A percentile compares a stretch with the other conserved stretches of the same genome.
Evolutionary conservation across 2,113 vertebrate species (phyloP).

Genomic region (Gallinago paraguaiae): DNA sequence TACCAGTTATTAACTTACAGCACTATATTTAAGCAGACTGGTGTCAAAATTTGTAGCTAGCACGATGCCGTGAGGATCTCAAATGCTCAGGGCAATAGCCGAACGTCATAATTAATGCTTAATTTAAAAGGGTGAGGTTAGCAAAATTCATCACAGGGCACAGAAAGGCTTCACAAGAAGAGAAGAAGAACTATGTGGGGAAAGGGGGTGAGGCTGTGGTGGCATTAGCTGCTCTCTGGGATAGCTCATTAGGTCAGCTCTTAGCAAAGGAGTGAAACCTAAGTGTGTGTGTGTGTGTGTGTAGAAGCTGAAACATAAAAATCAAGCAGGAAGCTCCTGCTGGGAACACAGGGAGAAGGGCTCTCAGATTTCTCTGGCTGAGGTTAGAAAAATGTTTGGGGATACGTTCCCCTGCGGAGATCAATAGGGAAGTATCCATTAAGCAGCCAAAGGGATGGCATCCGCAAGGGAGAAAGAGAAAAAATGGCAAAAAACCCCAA

Average conservation of each 20-base stretch:
- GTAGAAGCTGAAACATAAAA: slow-evolving; percentile 36
- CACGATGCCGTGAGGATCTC: neutral
- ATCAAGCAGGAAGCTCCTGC: slow-evolving; percentile 55
- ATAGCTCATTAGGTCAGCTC: slow-evolving; percentile 58
- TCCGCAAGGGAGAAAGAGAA: slow-evolving; percentile 9
- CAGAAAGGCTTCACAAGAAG: neutral
- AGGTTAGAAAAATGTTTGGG: neutral
- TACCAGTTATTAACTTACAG: neutral
- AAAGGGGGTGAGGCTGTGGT: neutral
- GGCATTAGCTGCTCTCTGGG: neutral
- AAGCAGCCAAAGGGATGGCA: neutral
- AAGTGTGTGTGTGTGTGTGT: neutral
- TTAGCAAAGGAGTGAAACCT: slow-evolving; percentile 42
- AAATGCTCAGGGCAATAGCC: neutral
- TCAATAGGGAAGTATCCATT: slow-evolving; percentile 7
- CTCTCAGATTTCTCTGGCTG: slow-evolving; percentile 14
- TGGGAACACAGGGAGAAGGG: slow-evolving; percentile 43
- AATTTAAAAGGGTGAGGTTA: neutral
- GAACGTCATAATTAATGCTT: neutral
- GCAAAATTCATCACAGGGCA: neutral
- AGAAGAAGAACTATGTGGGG: neutral
- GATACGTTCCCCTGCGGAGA: neutral
- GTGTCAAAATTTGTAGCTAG: neutral
- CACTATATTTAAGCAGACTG: neutral
- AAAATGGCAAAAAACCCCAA: neutral